Base-by-base conservation (phyloP, 2,113 vertebrate genomes). In the Equus przewalskii region DNA sequence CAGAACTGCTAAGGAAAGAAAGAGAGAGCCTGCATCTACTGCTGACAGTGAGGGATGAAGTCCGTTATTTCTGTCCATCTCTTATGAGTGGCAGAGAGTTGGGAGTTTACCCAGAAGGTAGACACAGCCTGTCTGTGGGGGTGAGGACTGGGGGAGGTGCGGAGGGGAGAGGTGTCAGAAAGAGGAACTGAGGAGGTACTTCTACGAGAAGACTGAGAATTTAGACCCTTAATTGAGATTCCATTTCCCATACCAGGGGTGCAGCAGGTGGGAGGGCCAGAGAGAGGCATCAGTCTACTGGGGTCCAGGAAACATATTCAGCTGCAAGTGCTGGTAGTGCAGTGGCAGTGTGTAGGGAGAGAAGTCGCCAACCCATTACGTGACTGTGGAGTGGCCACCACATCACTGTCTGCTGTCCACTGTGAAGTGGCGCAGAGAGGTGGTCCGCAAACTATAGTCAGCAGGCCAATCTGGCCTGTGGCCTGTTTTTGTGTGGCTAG, bases 341-440 rank as follows among this genome's bases (percentile, higher is more conserved):
- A 46, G 18, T n/a, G 46, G 24, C 3, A n/a, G 8, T 1, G 12
- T 36, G 0, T 16, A 62, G 60, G 28, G n/a, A 65, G 8, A 33
- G 26, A 22, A 33, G 9, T 46, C 0, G 1, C 36, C 16, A 41
- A 26, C 22, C 41, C 28, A 0, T 13, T 2, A 18, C 22, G 9
- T 28, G 9, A n/a, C 8, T 6, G 1, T 5, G 3, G 21, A 30
- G 41, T 3, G 36, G 28, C 54, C 22, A 13, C 3, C 28, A 4
- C 28, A 14, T 22, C 8, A 0, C 36, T 62, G 49, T 16, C 41
- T 21, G 33, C 65, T 28, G 44, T 41, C 51, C 28, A 1, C 18
- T 13, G 18, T 46, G 62, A 73, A 62, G 10, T 41, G 28, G 24
- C 11, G 26, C 14, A 18, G 72, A 80, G 12, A 33, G 36, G 41